phyloP scores from a whole-genome alignment of 2,797 vertebrate species.

The Cyclopterus lumpus region DNA sequence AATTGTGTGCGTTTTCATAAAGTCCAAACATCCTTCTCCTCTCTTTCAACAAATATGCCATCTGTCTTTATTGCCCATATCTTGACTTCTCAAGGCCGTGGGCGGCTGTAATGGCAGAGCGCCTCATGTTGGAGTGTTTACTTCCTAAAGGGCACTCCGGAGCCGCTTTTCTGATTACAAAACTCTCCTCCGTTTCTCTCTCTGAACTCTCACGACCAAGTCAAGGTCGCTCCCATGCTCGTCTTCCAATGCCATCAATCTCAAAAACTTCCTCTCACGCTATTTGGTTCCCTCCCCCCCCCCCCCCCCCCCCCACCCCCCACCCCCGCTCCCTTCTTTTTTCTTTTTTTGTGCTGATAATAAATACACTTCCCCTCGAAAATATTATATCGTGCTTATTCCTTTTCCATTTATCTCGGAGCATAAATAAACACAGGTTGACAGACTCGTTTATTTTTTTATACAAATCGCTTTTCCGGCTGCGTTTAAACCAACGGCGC shows the following conservation, averaged over 20 bases:
- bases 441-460: conserved; percentile 58
- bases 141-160: conserved; percentile 56
- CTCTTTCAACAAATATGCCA: conserved; percentile 46
- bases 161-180: conserved; percentile 66
- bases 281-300: conserved; percentile 43
- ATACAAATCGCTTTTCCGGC: conserved; percentile 42
- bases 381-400: conserved; percentile 62
- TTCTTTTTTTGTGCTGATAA: conserved; percentile 21
- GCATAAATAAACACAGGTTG: conserved; percentile 64
- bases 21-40: conserved; percentile 39
- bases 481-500: conserved; percentile 4
- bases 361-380: conserved; percentile 46
- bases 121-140: conserved; percentile 59
- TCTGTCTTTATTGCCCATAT: conserved; percentile 53
- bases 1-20: conserved; percentile 28
- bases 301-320: not conserved
- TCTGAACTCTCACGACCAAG: conserved; percentile 46
- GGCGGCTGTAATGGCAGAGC: conserved; percentile 21
- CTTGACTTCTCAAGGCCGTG: conserved; percentile 42
- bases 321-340: not conserved
- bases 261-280: conserved; percentile 64
- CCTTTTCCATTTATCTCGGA: conserved; percentile 52
- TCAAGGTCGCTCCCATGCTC: conserved; percentile 73
- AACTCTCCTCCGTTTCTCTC: conserved; percentile 21
- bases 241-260: conserved; percentile 53